Conservation (phyloP, 2,888 invertebrate species). For the Sarcophaga carnaria region DNA sequence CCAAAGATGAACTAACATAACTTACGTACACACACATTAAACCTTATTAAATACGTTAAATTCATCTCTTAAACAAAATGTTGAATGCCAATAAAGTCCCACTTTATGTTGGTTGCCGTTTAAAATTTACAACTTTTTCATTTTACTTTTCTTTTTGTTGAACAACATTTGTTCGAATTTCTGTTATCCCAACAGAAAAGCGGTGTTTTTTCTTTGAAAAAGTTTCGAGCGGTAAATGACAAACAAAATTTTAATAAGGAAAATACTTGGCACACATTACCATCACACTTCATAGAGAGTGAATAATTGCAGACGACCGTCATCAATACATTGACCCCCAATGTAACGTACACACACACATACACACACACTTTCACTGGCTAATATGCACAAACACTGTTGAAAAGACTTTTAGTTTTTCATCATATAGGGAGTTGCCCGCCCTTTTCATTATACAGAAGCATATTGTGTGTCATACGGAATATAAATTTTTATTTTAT, state of each 20-base stretch:
- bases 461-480: too few species aligned
- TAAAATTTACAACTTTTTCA: background rate
- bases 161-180: constrained; percentile 67
- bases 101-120: background rate
- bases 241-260: background rate
- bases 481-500: too few species aligned
- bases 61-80: background rate
- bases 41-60: background rate
- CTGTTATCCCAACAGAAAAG: constrained; percentile 50
- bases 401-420: background rate
- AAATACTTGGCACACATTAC: constrained; percentile 24
- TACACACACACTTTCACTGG: background rate
- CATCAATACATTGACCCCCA: background rate
- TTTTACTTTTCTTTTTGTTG: background rate
- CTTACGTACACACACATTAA: too few species aligned
- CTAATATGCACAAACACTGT: background rate
- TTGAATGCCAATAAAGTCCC: background rate
- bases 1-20: too few species aligned
- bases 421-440: background rate
- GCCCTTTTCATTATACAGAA: too few species aligned
- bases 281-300: constrained; percentile 32
- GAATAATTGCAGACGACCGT: constrained; percentile 48
- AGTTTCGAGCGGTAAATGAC: constrained; percentile 5
- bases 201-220: constrained; percentile 64
- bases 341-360: background rate